Conservation (phyloP, 2,888 invertebrate species). For the Iselma pallidipennis region DNA sequence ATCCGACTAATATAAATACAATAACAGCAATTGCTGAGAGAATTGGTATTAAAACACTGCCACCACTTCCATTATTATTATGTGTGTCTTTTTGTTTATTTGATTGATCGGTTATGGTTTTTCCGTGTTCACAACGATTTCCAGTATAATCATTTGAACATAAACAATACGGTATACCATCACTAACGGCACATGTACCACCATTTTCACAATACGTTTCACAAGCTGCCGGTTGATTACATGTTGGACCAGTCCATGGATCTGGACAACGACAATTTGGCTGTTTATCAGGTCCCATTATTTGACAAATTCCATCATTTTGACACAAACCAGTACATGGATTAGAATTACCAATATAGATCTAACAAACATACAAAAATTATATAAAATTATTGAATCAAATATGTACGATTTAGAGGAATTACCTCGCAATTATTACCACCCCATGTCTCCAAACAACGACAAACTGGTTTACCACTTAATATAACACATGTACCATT, state of each 20-base stretch:
- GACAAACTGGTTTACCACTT: conserved; percentile 61
- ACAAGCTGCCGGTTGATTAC: conserved; percentile 59
- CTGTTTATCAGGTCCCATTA: conserved; percentile 56
- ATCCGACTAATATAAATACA: conserved; percentile 40
- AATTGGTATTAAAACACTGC: conserved; percentile 38
- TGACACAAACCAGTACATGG: conserved; percentile 64
- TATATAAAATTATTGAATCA: background rate
- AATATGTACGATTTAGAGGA: conserved; percentile 19
- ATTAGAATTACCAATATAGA: conserved; percentile 62
- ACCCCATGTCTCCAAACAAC: conserved; percentile 61
- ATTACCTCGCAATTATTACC: conserved; percentile 61
- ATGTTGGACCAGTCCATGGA: conserved; percentile 62
- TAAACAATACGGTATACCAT: conserved; percentile 50
- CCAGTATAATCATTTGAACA: conserved; percentile 58
- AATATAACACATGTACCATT: conserved; percentile 54
- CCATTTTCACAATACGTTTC: conserved; percentile 59
- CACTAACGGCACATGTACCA: conserved; percentile 57
- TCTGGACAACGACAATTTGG: conserved; percentile 62
- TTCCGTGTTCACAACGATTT: conserved; percentile 53
- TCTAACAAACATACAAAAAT: conserved; percentile 33
- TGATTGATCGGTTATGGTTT: conserved; percentile 7
- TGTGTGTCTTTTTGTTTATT: conserved; percentile 8
- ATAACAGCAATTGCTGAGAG: conserved; percentile 40
- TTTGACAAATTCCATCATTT: conserved; percentile 64
- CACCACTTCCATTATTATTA: conserved; percentile 11